Evolutionary conservation across 1,140 invertebrate species (phyloP).

Genomic region (Philopotamus ludificatus): DNA sequence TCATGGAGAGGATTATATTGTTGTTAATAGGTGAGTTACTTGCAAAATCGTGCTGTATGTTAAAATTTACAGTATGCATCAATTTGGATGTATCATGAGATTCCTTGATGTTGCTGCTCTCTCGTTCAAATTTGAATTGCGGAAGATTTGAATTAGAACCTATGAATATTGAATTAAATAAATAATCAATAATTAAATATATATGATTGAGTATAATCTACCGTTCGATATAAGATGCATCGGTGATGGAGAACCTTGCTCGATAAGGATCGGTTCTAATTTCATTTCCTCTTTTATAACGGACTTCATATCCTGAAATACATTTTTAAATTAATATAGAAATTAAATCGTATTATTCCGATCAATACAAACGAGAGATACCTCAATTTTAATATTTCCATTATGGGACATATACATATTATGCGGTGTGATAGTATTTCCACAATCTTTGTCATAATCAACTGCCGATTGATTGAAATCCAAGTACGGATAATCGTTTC

Average conservation of each 20-base stretch:
- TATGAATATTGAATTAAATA: not conserved
- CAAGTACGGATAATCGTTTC: not conserved
- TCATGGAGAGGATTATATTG: not conserved
- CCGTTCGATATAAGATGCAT: not conserved
- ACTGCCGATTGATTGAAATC: not conserved
- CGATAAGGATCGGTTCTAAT: constrained; percentile 14
- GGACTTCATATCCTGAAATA: constrained; percentile 15
- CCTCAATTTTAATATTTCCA: constrained; percentile 17
- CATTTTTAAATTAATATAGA: not conserved
- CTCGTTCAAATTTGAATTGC: constrained; percentile 33
- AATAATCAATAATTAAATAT: not conserved
- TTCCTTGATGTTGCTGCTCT: constrained; percentile 19
- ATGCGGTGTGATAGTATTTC: not conserved
- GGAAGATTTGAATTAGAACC: constrained; percentile 18
- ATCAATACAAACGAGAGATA: constrained; percentile 4
- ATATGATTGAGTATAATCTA: not conserved
- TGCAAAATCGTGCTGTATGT: not conserved
- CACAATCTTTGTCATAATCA: not conserved
- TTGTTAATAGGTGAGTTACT: not conserved
- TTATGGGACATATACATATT: not conserved
- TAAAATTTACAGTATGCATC: not conserved
- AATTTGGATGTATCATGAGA: not conserved
- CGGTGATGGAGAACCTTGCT: constrained; percentile 24
- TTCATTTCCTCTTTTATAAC: constrained; percentile 36
- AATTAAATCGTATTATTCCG: not conserved